Percentiles rank a stretch among this genome's conserved stretches.
Evolutionary conservation across 2,888 invertebrate species (phyloP).

Genomic region (Volucella inflata): DNA sequence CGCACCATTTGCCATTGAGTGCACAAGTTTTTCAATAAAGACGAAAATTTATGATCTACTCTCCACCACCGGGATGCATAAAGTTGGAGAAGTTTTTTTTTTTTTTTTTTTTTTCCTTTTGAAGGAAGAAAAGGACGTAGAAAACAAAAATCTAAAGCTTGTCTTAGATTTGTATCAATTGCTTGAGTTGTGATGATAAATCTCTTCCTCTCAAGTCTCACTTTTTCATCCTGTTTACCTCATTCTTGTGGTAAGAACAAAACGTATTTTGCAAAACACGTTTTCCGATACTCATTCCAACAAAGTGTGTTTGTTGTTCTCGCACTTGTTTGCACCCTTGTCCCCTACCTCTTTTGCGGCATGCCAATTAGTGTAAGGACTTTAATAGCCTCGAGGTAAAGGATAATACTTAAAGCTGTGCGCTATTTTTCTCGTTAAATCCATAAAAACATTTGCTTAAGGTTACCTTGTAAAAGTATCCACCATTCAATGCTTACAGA

Average conservation of each 20-base stretch:
- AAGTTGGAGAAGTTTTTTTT: background rate
- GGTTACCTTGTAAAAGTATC: background rate
- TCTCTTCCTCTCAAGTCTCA: slow-evolving; percentile 32
- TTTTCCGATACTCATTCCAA: background rate
- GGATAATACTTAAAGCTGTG: slow-evolving; percentile 35
- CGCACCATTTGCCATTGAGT: slow-evolving; percentile 53
- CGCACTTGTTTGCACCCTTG: background rate
- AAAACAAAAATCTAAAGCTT: slow-evolving; percentile 20
- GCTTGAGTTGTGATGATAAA: slow-evolving; percentile 52
- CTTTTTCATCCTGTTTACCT: slow-evolving; percentile 29
- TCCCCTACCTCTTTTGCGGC: slow-evolving; percentile 13
- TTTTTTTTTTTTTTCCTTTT: too few relatives aligned
- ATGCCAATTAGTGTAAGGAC: slow-evolving; percentile 47
- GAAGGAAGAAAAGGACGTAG: background rate
- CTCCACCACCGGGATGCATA: slow-evolving; percentile 1
- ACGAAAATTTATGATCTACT: slow-evolving; percentile 45
- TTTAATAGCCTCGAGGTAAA: slow-evolving; percentile 46
- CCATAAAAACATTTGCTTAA: slow-evolving; percentile 21
- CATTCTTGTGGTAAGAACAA: background rate
- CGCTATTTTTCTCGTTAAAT: slow-evolving; percentile 43
- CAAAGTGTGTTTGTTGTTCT: background rate
- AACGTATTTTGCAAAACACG: slow-evolving; percentile 20
- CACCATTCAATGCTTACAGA: slow-evolving; percentile 19
- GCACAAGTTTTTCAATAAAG: slow-evolving; percentile 66
- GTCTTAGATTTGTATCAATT: slow-evolving; percentile 56